These are phyloP conservation scores for Echeneis naucrates DNA, from an alignment of 2,797 vertebrate genomes.

Conservation along the genomic window DNA sequence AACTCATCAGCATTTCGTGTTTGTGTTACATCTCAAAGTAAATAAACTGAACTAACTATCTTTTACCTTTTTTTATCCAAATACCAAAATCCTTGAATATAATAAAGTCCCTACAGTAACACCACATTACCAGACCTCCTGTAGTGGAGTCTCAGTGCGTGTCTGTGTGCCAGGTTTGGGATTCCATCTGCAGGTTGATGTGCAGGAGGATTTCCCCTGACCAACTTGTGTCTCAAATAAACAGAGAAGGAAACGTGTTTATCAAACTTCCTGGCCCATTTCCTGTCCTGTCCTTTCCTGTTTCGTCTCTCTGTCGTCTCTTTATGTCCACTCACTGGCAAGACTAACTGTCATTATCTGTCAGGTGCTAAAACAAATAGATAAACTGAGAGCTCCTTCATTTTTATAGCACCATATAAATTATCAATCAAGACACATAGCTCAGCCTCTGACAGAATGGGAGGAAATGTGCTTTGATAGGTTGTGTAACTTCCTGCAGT, in stretches of 20 bases:
- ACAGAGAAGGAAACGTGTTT: too few species aligned
- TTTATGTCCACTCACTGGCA: conserved; percentile 5
- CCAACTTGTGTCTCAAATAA: conserved; percentile 8
- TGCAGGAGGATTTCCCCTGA: conserved; percentile 26
- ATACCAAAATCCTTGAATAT: not conserved
- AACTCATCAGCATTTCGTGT: too few species aligned
- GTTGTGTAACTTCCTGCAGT: conserved; percentile 56
- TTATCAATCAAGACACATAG: conserved; percentile 47
- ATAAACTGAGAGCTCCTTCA: conserved; percentile 32
- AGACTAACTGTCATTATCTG: conserved; percentile 31
- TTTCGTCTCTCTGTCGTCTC: not conserved
- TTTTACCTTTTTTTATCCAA: not conserved
- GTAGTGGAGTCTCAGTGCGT: conserved; percentile 9
- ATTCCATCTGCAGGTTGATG: conserved; percentile 11
- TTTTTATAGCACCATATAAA: conserved; percentile 39
- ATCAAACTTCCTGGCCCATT: conserved; percentile 7
- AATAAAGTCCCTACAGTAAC: not conserved
- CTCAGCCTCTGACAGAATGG: conserved; percentile 33
- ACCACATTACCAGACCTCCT: not conserved
- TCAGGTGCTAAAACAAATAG: conserved; percentile 40
- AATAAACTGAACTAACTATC: not conserved
- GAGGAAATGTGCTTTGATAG: conserved; percentile 56
- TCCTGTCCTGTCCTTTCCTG: not conserved
- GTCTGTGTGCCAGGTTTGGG: conserved; percentile 7
- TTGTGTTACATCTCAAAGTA: not conserved